Base-by-base conservation (phyloP, 2,888 invertebrate species). In the Oscheius sp. region DNA sequence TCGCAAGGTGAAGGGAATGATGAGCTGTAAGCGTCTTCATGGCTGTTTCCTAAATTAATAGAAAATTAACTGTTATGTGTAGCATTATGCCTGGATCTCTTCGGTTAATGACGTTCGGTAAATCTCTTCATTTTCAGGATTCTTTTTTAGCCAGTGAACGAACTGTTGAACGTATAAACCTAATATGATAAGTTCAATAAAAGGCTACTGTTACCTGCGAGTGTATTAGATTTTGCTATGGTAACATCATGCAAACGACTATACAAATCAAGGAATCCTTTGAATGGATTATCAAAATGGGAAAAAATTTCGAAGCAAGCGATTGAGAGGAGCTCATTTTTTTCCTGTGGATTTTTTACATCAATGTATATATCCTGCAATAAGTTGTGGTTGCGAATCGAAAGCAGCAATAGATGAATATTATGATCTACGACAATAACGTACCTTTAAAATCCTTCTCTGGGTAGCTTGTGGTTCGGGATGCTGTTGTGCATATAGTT, bases 401-500 rank as follows among this genome's bases (percentile, higher is more conserved):
- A 35, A 3, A 35, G 9, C 35, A 35, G 5, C 35, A 35, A 9
- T 6, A 6, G 9, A 35, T 35, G 35, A 35, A 35, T 6, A 35
- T 9, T 27, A 49, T 52, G n/a, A 29, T 1, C 3, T 5, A 3
- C 0, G 21, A 56, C 1, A 27, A 56, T 69, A 43, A 43, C 53
- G 21, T 23, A 55, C 58, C 68, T 76, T 77, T n/a, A 79, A 56
- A 7, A n/a, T 21, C 43, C 74, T 76, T 52, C 79, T 52, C 18
- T 76, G 41, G 0, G 74, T 64, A 9, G 74, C 74, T 18, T 74
- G 68, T 1, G 79, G 79, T 49, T 79, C 79, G 1, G 52, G 45
- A 53, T 49, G 49, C 21, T 49, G 16, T 13, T 49, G 16, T 49
- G 6, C 21, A 49, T 18, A 49, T 2, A 49, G 21, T 49, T 49